A percentile compares a stretch with the other conserved stretches of the same genome.
Conservation (phyloP, 2,113 vertebrate species). For the Plestiodon gilberti region DNA sequence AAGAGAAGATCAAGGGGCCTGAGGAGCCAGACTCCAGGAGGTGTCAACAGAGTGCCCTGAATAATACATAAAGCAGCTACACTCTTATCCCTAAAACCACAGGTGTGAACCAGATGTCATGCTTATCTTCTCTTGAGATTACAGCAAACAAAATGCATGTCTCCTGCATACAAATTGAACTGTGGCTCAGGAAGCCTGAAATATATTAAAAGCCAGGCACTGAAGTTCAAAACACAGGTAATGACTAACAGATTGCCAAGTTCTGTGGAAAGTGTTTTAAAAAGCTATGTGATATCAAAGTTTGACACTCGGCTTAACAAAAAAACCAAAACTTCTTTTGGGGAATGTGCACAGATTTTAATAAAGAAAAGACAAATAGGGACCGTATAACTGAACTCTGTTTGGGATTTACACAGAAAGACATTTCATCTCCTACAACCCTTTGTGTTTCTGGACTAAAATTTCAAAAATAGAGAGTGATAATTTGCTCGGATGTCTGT, state of each 20-base stretch:
- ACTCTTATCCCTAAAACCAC: conserved; percentile 72
- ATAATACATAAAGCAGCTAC: conserved; percentile 66
- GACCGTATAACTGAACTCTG: not conserved
- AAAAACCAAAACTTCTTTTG: not conserved
- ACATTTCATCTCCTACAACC: not conserved
- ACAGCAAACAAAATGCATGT: conserved; percentile 68
- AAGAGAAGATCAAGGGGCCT: conserved; percentile 50
- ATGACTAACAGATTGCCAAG: conserved; percentile 73
- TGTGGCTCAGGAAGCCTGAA: conserved; percentile 68
- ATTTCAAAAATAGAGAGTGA: not conserved
- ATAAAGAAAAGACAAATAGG: not conserved
- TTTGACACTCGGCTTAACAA: not conserved
- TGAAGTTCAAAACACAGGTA: conserved; percentile 77
- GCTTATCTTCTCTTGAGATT: conserved; percentile 77
- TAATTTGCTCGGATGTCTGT: not conserved
- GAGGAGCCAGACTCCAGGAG: conserved; percentile 64
- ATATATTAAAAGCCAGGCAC: conserved; percentile 68
- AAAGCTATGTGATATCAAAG: conserved; percentile 13
- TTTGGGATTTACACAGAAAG: not conserved
- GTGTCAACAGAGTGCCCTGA: conserved; percentile 45
- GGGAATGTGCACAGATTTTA: not conserved
- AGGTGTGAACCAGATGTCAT: conserved; percentile 77
- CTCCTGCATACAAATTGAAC: conserved; percentile 75
- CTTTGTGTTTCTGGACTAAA: not conserved
- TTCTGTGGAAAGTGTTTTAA: conserved; percentile 70